Evolutionary conservation across 1,140 invertebrate genomes (phyloP), one percentile per base, ranked within the genome.

Genomic region (Ostrea denselamellosa): DNA sequence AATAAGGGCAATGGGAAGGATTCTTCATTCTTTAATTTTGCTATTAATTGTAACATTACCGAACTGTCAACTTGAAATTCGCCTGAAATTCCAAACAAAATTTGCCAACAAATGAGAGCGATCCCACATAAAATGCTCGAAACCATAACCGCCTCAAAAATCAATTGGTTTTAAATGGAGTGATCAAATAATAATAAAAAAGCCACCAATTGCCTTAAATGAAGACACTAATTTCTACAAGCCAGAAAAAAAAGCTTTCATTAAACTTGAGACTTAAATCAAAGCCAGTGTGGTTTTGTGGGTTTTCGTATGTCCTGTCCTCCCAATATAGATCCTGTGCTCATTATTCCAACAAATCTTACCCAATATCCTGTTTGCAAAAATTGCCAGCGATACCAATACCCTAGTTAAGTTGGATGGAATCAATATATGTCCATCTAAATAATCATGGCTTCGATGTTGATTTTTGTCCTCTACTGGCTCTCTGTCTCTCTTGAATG

Each of bases 381-480:
- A 62, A 34, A 25, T 77, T 77, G 28, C 22, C 68, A 77, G 9
- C 12, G 68, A 77, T 28, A 77, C 25, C 68, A 77, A 77, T 34
- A 77, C 68, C 25, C 25, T 77, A 34, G 68, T 28, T 77, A 77
- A 77, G 25, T 77, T 28, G 28, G 25, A 77, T 77, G 25, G 68
- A 77, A 77, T 77, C 68, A 77, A 77, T 77, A 77, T 19, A 5
- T 77, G 68, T 77, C 68, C 68, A 77, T 77, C 68, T 77, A 77
- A 77, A 77, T 77, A 9, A 25, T 77, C 68, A 34, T 77, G 68
- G 28, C 68, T 77, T 77, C 8, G 68, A 77, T 77, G 68, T 77
- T 77, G 68, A 77, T 77, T 77, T 77, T 77, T 77, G 68, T 25
- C 68, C 25, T 25, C 68, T 77, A 12, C 25, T 77, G 68, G 68